Evolutionary conservation across 2,797 vertebrate genomes (phyloP).

Genomic region (Ficedula albicollis): DNA sequence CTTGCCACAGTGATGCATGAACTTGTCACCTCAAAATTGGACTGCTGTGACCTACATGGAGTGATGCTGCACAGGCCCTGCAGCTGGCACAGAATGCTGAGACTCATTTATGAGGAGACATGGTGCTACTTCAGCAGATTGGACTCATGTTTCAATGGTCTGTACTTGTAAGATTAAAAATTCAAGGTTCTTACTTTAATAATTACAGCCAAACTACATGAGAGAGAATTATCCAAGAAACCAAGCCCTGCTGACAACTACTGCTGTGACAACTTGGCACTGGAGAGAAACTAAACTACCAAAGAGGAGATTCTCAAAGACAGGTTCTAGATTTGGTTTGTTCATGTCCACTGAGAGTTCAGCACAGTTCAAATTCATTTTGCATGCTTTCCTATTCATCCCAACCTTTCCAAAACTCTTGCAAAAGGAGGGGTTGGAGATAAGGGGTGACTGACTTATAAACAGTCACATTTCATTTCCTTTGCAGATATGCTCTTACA

Average conservation of each 20-base stretch:
- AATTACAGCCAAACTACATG: not conserved
- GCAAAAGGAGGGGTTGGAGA: not conserved
- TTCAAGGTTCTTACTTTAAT: not conserved
- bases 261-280: not conserved
- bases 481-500: not conserved
- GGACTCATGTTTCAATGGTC: not conserved
- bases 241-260: not conserved
- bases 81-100: not conserved
- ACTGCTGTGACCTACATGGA: not conserved
- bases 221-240: not conserved
- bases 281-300: not conserved
- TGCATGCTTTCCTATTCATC: not conserved
- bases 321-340: not conserved
- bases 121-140: not conserved
- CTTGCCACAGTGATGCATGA: not conserved
- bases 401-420: not conserved
- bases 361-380: not conserved
- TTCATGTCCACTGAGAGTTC: not conserved
- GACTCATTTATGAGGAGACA: not conserved
- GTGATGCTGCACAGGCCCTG: fast-evolving
- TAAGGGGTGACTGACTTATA: not conserved
- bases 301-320: not conserved
- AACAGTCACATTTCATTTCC: not conserved
- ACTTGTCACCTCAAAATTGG: not conserved
- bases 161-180: not conserved